phyloP scores from a whole-genome alignment of 2,888 invertebrate species.

The Cephus nigrinus region DNA sequence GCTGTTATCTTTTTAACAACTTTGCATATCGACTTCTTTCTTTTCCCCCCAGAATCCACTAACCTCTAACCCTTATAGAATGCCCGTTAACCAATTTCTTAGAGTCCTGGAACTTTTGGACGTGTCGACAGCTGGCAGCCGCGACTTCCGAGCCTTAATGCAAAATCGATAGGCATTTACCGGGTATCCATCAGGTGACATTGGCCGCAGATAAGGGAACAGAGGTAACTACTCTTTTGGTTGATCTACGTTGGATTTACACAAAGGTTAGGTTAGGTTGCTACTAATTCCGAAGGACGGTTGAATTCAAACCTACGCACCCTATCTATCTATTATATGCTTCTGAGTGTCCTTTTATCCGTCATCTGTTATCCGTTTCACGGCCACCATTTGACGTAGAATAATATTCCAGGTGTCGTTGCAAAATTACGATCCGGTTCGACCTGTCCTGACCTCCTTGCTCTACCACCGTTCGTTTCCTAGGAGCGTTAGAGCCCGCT shows the following conservation, averaged over 20 bases:
- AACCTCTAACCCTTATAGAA: background rate
- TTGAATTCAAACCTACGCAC: background rate
- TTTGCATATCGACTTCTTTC: background rate
- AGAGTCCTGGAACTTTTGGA: background rate
- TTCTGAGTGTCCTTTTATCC: background rate
- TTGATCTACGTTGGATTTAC: background rate
- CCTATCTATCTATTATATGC: background rate
- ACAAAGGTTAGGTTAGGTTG: background rate
- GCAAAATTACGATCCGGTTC: background rate
- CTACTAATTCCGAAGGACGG: background rate
- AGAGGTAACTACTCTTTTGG: background rate
- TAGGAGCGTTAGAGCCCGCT: background rate
- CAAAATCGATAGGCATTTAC: constrained; percentile 5
- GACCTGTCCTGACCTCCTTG: background rate
- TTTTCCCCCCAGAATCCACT: background rate
- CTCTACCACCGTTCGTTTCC: background rate
- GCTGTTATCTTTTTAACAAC: background rate
- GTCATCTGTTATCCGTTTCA: background rate
- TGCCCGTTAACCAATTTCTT: background rate
- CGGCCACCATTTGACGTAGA: background rate
- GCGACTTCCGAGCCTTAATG: background rate
- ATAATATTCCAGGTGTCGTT: background rate
- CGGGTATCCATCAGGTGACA: background rate
- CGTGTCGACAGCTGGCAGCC: background rate
- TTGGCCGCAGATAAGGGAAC: background rate